Evolutionary conservation across 1,140 invertebrate species (phyloP).

Genomic region (Drosophila mojavensis): DNA sequence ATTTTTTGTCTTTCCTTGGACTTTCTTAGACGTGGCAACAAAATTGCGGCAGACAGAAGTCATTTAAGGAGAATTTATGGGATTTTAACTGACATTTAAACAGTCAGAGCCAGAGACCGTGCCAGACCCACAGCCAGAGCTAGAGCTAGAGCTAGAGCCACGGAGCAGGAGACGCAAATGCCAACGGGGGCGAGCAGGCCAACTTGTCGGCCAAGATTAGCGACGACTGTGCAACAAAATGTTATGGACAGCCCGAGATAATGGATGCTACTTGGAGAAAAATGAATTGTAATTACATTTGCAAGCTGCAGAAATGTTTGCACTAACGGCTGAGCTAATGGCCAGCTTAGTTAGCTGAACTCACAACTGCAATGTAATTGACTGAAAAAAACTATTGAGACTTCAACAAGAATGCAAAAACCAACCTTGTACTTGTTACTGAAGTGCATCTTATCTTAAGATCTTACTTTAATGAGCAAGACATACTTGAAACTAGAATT

Average conservation of each 20-base stretch:
- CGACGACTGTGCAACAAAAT: constrained; percentile 78
- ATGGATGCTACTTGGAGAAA: constrained; percentile 67
- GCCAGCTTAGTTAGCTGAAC: constrained; percentile 3
- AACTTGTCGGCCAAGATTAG: constrained; percentile 78
- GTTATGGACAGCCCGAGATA: constrained; percentile 77
- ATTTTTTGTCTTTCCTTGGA: constrained; percentile 51
- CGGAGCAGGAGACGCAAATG: neutral
- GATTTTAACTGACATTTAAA: constrained; percentile 83
- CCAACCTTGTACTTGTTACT: neutral
- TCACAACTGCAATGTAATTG: constrained; percentile 7
- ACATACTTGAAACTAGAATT: no score
- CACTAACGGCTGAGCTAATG: constrained; percentile 39
- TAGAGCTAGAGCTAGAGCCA: neutral
- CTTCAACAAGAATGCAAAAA: neutral
- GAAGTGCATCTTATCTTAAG: neutral
- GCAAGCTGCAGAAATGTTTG: constrained; percentile 55
- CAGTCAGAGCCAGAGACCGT: constrained; percentile 44
- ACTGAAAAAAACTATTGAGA: constrained; percentile 12
- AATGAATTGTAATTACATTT: constrained; percentile 81
- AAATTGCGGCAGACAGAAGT: constrained; percentile 82
- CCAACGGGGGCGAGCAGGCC: constrained; percentile 20
- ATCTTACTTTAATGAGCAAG: neutral
- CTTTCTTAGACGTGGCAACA: constrained; percentile 57
- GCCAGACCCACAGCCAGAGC: no score
- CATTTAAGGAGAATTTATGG: constrained; percentile 82